Evolutionary conservation across 2,113 vertebrate genomes (phyloP).

Genomic region (Micronycteris hirsuta): DNA sequence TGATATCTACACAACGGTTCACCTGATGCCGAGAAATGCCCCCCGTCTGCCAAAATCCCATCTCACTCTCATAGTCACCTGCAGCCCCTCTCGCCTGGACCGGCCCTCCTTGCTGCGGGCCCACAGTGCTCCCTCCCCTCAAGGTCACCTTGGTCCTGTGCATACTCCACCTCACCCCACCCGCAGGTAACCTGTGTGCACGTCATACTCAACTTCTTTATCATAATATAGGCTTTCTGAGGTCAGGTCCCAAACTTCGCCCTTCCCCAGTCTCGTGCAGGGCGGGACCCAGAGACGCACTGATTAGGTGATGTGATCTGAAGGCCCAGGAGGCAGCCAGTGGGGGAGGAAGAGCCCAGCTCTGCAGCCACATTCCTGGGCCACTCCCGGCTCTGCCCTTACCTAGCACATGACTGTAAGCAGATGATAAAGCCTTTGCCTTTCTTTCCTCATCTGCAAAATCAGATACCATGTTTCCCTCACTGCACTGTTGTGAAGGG

Average conservation of each 20-base stretch:
- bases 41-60: background rate
- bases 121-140: background rate
- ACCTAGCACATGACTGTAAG: background rate
- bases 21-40: background rate
- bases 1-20: background rate
- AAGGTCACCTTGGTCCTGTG: background rate
- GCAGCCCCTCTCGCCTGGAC: background rate
- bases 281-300: background rate
- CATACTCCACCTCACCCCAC: background rate
- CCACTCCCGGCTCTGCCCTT: background rate
- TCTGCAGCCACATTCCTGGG: background rate
- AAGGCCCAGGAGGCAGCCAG: background rate
- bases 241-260: background rate
- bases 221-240: constrained; percentile 11
- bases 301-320: background rate
- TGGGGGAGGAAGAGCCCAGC: background rate
- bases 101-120: background rate
- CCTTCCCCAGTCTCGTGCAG: background rate
- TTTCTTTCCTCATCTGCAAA: background rate
- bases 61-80: background rate
- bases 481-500: background rate
- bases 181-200: background rate
- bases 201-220: background rate
- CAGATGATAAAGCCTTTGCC: background rate
- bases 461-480: background rate